Evolutionary conservation across 2,797 vertebrate species (phyloP).

Genomic region (Scyliorhinus canicula): DNA sequence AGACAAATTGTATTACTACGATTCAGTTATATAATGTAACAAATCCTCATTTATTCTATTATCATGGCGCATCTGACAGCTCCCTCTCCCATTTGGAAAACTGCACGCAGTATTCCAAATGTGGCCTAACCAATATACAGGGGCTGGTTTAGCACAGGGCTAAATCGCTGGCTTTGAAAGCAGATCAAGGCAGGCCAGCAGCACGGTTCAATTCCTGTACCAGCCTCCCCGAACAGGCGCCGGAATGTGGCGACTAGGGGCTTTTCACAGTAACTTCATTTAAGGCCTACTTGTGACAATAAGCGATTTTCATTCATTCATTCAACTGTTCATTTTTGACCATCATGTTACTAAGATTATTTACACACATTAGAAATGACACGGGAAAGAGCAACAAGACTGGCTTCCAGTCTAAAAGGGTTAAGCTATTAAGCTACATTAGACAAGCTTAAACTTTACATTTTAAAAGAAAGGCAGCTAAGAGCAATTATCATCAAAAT

Average conservation of each 20-base stretch:
- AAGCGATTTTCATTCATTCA: too few species aligned
- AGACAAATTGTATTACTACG: neutral
- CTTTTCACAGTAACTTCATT: too few species aligned
- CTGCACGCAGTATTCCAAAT: too few species aligned
- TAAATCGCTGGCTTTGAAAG: too few species aligned
- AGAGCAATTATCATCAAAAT: neutral
- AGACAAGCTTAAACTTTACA: neutral
- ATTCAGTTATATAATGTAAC: neutral
- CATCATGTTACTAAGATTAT: neutral
- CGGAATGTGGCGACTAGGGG: too few species aligned
- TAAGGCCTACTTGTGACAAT: too few species aligned
- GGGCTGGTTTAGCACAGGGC: too few species aligned
- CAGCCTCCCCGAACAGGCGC: too few species aligned
- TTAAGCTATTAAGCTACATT: neutral
- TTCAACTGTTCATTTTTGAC: neutral
- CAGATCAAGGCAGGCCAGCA: too few species aligned
- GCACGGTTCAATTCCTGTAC: too few species aligned
- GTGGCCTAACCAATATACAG: too few species aligned
- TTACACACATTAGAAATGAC: neutral
- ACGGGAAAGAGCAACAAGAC: too few species aligned
- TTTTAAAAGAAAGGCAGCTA: neutral
- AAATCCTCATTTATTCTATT: neutral
- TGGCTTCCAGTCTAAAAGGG: neutral
- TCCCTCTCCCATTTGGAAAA: neutral
- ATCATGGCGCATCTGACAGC: neutral